These are phyloP conservation scores for Drosophila nigrodunni DNA, from an alignment of 1,140 invertebrate genomes.

Conservation along the genomic window DNA sequence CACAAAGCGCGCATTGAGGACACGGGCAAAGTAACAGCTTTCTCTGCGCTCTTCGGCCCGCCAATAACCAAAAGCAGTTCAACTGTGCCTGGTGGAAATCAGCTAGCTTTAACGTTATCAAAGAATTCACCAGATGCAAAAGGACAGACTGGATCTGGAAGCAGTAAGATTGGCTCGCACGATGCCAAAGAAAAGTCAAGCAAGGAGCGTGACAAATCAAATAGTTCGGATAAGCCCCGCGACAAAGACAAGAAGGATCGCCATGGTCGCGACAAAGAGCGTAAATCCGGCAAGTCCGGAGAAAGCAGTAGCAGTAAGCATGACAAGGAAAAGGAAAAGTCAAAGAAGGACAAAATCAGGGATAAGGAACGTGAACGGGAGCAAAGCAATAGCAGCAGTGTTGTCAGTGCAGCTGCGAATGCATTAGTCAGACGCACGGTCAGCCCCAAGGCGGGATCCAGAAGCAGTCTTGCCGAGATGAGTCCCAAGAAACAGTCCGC, in stretches of 20 bases:
- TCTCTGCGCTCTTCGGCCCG: slow-evolving; percentile 91
- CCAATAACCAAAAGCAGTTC: slow-evolving; percentile 90
- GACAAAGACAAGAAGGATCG: slow-evolving; percentile 89
- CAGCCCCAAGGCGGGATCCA: slow-evolving; percentile 85
- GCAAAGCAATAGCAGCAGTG: slow-evolving; percentile 77
- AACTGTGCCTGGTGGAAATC: not conserved
- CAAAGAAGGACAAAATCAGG: slow-evolving; percentile 87
- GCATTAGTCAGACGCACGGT: slow-evolving; percentile 86
- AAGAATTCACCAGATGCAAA: slow-evolving; percentile 85
- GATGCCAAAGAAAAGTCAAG: slow-evolving; percentile 69
- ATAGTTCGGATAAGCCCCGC: slow-evolving; percentile 62
- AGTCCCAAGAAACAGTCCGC: slow-evolving; percentile 56
- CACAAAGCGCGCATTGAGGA: slow-evolving; percentile 87
- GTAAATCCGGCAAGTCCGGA: slow-evolving; percentile 70
- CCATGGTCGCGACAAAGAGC: slow-evolving; percentile 87
- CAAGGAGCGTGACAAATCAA: slow-evolving; percentile 78
- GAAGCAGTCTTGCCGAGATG: slow-evolving; percentile 56
- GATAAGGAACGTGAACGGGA: slow-evolving; percentile 88
- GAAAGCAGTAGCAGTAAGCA: slow-evolving; percentile 86
- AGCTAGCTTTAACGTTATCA: slow-evolving; percentile 24
- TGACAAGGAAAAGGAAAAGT: slow-evolving; percentile 88
- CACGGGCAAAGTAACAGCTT: slow-evolving; percentile 87
- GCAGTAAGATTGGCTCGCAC: slow-evolving; percentile 41
- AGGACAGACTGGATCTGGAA: slow-evolving; percentile 37
- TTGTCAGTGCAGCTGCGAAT: slow-evolving; percentile 13